These are phyloP conservation scores for Schrankia costaestrigalis DNA, from an alignment of 2,888 invertebrate genomes.

Conservation along the genomic window DNA sequence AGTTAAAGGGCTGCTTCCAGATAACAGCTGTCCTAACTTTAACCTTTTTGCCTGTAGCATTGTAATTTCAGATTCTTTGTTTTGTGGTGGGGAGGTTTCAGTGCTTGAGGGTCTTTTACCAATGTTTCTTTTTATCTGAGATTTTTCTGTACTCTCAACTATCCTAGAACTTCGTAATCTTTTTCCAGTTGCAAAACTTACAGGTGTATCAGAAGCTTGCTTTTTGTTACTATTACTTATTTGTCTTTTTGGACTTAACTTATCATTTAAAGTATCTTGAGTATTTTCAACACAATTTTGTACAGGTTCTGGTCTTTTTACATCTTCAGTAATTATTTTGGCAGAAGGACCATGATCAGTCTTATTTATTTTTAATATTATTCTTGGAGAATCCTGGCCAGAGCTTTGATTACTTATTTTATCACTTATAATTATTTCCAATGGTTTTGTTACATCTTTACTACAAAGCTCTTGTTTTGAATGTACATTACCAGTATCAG, in stretches of 20 bases:
- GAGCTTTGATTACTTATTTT: conserved; percentile 61
- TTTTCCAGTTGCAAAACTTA: conserved; percentile 58
- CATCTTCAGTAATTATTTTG: conserved; percentile 73
- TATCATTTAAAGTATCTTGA: conserved; percentile 52
- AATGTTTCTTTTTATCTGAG: conserved; percentile 44
- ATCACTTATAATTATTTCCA: conserved; percentile 71
- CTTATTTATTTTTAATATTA: conserved; percentile 84
- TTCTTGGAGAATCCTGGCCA: conserved; percentile 78
- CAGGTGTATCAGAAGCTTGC: conserved; percentile 38
- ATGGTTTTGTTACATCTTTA: conserved; percentile 64
- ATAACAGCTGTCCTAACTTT: conserved; percentile 68
- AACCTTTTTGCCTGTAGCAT: conserved; percentile 64
- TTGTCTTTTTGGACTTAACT: conserved; percentile 48
- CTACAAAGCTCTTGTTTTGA: conserved; percentile 50
- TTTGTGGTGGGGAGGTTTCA: conserved; percentile 49
- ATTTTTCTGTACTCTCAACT: conserved; percentile 59
- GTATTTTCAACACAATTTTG: conserved; percentile 48
- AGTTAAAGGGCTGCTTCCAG: conserved; percentile 58
- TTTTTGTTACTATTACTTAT: conserved; percentile 59
- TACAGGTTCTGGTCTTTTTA: conserved; percentile 46
- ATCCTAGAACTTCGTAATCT: conserved; percentile 69
- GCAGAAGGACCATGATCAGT: conserved; percentile 77
- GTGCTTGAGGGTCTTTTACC: conserved; percentile 54
- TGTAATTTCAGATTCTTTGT: conserved; percentile 57
- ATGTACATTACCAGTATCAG: conserved; percentile 33